A percentile compares a stretch with the other conserved stretches of the same genome.
phyloP scores from a whole-genome alignment of 2,888 invertebrate species.

The Cheilosia variabilis region DNA sequence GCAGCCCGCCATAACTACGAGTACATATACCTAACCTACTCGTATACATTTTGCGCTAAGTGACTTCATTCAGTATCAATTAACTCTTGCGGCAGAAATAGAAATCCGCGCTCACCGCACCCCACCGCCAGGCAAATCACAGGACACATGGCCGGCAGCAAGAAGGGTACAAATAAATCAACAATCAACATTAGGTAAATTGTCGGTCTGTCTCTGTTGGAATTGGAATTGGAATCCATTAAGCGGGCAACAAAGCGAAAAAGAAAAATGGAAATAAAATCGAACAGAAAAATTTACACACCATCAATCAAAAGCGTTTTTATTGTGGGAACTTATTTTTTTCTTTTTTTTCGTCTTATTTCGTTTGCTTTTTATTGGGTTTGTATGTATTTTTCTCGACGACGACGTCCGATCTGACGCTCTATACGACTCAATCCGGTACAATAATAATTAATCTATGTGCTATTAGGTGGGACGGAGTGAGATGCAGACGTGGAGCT shows the following conservation, averaged over 20 bases:
- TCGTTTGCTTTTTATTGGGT: constrained; percentile 14
- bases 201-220: constrained; percentile 58
- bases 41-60: constrained; percentile 79
- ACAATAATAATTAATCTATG: constrained; percentile 64
- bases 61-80: constrained; percentile 83
- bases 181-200: constrained; percentile 75
- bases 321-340: constrained; percentile 69
- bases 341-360: constrained; percentile 11
- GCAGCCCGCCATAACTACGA: constrained; percentile 63
- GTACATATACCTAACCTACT: constrained; percentile 65
- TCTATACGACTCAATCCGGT: constrained; percentile 69
- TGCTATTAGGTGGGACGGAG: constrained; percentile 34
- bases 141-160: constrained; percentile 30
- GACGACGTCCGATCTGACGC: constrained; percentile 38
- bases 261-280: constrained; percentile 62
- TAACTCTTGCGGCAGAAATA: constrained; percentile 79
- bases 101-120: constrained; percentile 43
- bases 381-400: constrained; percentile 46
- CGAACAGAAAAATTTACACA: constrained; percentile 75
- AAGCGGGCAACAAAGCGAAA: constrained; percentile 67
- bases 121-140: constrained; percentile 42
- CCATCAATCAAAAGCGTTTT: constrained; percentile 74
- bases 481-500: constrained; percentile 14
- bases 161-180: constrained; percentile 72
- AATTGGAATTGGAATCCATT: constrained; percentile 64